Evolutionary conservation across 2,797 vertebrate species (phyloP), one percentile per base, ranked within the genome.

Genomic region (Triplophysa bombifrons): DNA sequence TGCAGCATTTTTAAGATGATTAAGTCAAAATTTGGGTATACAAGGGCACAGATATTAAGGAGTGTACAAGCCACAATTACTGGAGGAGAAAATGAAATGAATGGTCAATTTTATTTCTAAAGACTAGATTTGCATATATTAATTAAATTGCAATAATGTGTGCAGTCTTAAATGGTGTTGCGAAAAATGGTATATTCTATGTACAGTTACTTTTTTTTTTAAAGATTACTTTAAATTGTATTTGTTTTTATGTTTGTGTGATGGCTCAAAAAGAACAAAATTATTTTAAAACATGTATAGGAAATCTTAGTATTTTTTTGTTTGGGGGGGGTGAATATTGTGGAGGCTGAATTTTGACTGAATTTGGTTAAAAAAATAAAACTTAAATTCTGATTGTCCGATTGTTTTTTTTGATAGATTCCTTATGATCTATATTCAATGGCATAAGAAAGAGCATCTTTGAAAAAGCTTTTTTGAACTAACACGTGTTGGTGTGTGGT

Each of bases 331-430:
- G 89, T 27, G 25, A 27, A 27, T 27, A 27, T 27, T 91, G 89
- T 85, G 83, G 78, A 90, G 88, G 25, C 25, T 27, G 25, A 27
- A 27, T 27, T 27, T 27, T 30, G 27, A 88, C 89, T 91, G 90
- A 90, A 90, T 90, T 84, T 92, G 93, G 88, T 93, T 93, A 91
- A 91, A 89, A 86, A 92, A 93, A 93, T 93, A 93, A 94, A 94
- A 90, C 75, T 69, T 85, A 85, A 88, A 85, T 87, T 82, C 70
- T 86, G 63, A 83, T 79, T 86, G 75, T 82, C 70, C 86, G 63
- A 84, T 79, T 86, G 75, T 84, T 72, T 13, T 65, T 34, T 55
- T 61, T 14, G 13, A 48, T 48, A 4, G 2, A 48, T 72, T 34
- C 27, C 4, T 30, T 30, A 27, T 50, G n/a, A 17, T 34, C 22